Evolutionary conservation across 2,888 invertebrate species (phyloP).

Genomic region (Myopa tessellatipennis): DNA sequence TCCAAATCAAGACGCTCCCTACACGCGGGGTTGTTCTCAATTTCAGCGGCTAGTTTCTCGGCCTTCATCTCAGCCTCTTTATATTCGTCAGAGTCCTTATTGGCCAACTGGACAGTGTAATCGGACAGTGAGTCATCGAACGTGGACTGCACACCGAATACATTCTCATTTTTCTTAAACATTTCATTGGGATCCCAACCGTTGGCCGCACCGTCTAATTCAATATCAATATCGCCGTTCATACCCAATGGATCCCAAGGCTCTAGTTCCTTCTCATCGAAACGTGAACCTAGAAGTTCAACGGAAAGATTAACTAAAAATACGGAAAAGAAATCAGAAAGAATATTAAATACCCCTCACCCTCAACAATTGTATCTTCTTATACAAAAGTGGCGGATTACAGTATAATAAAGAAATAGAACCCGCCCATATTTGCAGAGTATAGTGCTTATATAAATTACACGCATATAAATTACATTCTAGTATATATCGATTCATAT

Average conservation of each 20-base stretch:
- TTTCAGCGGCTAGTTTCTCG: slow-evolving; percentile 90
- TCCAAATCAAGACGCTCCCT: slow-evolving; percentile 86
- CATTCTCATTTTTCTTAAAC: slow-evolving; percentile 92
- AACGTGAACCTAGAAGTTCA: slow-evolving; percentile 57
- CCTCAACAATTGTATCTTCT: no score
- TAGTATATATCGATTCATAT: no score
- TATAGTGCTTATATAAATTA: no score
- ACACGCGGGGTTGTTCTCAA: slow-evolving; percentile 86
- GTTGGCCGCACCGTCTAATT: slow-evolving; percentile 82
- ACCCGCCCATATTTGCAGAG: no score
- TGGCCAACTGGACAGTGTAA: slow-evolving; percentile 89
- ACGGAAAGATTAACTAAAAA: background rate
- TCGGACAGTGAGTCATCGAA: slow-evolving; percentile 92
- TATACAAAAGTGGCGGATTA: no score
- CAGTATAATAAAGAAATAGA: no score
- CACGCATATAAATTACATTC: no score
- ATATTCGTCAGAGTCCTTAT: slow-evolving; percentile 88
- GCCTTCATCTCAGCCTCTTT: slow-evolving; percentile 77
- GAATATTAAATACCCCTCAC: no score
- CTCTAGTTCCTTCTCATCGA: slow-evolving; percentile 78
- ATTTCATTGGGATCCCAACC: slow-evolving; percentile 98
- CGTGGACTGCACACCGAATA: slow-evolving; percentile 92
- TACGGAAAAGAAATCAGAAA: no score
- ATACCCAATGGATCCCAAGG: slow-evolving; percentile 84
- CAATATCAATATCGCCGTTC: slow-evolving; percentile 73